Conservation (phyloP, 2,888 invertebrate species). For the Chrysodeixis includens region DNA sequence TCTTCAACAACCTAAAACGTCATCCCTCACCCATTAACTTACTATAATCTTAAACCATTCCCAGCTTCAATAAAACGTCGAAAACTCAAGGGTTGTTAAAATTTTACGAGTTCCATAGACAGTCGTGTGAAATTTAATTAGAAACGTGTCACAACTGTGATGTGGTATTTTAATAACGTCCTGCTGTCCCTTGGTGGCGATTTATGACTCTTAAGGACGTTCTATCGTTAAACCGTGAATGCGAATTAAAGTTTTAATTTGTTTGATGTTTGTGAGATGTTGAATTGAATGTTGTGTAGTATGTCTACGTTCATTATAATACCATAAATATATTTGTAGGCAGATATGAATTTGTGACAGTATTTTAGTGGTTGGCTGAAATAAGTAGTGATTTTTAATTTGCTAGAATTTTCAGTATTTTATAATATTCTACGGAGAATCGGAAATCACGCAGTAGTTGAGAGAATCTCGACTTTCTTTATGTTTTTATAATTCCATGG, state of each 20-base stretch:
- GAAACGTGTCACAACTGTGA: constrained; percentile 77
- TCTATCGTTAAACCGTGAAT: constrained; percentile 71
- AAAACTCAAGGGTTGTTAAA: constrained; percentile 81
- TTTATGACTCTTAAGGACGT: constrained; percentile 74
- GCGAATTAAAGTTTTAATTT: constrained; percentile 76
- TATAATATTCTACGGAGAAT: too few relatives aligned
- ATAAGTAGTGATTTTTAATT: too few relatives aligned
- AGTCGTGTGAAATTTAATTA: constrained; percentile 86
- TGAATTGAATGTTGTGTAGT: constrained; percentile 6
- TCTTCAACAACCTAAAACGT: not conserved
- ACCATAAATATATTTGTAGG: too few relatives aligned
- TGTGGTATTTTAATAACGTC: constrained; percentile 85
- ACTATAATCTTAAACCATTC: constrained; percentile 34
- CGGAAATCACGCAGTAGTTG: too few relatives aligned
- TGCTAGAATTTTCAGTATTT: too few relatives aligned
- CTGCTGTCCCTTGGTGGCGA: constrained; percentile 72
- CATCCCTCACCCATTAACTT: not conserved
- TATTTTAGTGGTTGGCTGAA: too few relatives aligned
- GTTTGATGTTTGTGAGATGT: constrained; percentile 53
- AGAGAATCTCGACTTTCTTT: too few relatives aligned
- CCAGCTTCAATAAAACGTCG: constrained; percentile 73
- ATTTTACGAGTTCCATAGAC: constrained; percentile 76
- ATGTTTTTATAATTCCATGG: too few relatives aligned
- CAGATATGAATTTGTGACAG: too few relatives aligned
- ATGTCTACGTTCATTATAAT: too few relatives aligned